Conservation (phyloP, 1,140 invertebrate genomes). For the Tetranychus urticae region DNA sequence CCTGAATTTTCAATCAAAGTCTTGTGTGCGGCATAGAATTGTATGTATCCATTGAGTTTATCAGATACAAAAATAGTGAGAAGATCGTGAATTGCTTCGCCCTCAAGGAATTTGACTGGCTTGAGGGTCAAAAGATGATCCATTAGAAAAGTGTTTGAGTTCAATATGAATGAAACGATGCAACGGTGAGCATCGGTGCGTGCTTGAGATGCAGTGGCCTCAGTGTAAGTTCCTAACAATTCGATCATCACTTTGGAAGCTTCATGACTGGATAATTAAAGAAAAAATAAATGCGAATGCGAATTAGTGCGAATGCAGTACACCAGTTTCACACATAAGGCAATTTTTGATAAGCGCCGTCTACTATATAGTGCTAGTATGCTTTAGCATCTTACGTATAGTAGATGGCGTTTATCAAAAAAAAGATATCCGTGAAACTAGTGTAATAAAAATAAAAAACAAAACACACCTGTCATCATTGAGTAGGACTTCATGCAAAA, state of each 20-base stretch:
- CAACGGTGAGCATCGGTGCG: slow-evolving; percentile 83
- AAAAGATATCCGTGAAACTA: no score
- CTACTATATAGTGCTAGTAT: no score
- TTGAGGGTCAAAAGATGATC: slow-evolving; percentile 78
- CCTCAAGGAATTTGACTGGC: slow-evolving; percentile 80
- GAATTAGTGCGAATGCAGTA: no score
- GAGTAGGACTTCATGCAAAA: slow-evolving; percentile 63
- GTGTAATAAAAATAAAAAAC: no score
- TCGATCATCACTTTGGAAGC: slow-evolving; percentile 91
- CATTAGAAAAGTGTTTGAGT: slow-evolving; percentile 78
- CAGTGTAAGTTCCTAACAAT: slow-evolving; percentile 76
- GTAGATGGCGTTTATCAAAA: no score
- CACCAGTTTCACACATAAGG: no score
- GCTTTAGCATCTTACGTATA: no score
- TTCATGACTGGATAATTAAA: no score
- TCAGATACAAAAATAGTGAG: slow-evolving; percentile 88
- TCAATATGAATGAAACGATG: slow-evolving; percentile 75
- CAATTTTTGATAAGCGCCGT: no score
- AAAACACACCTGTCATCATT: slow-evolving; percentile 41
- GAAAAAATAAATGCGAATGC: no score
- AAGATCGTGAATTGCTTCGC: slow-evolving; percentile 80
- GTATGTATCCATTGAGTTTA: slow-evolving; percentile 61
- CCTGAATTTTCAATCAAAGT: slow-evolving; percentile 71
- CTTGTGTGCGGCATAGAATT: slow-evolving; percentile 76
- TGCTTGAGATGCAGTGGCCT: slow-evolving; percentile 84